These are phyloP conservation scores for Berghia stephanieae DNA, from an alignment of 1,140 invertebrate genomes.

Conservation along the genomic window DNA sequence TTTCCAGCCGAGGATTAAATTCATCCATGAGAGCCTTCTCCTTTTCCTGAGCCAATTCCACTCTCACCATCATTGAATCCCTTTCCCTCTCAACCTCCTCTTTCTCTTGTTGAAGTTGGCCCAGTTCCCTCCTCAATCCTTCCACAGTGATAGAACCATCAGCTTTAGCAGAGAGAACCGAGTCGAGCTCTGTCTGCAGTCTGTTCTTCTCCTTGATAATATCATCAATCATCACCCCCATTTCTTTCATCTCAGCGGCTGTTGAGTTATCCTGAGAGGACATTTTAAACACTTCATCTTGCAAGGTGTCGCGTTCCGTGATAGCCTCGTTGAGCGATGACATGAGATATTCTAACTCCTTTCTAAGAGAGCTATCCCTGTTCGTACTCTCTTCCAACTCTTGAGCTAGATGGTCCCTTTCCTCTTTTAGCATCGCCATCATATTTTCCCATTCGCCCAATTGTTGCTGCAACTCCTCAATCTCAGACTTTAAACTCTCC, in stretches of 20 bases:
- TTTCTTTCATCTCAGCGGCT: slow-evolving; percentile 44
- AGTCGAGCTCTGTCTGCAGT: slow-evolving; percentile 43
- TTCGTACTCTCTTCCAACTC: slow-evolving; percentile 56
- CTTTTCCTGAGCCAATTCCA: slow-evolving; percentile 55
- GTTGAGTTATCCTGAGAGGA: slow-evolving; percentile 19
- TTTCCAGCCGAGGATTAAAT: slow-evolving; percentile 35
- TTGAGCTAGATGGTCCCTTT: slow-evolving; percentile 52
- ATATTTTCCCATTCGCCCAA: slow-evolving; percentile 73
- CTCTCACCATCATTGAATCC: slow-evolving; percentile 50
- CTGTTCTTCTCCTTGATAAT: slow-evolving; percentile 47
- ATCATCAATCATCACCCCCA: slow-evolving; percentile 52
- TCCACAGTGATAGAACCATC: slow-evolving; percentile 45
- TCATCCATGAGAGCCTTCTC: slow-evolving; percentile 45
- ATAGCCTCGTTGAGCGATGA: slow-evolving; percentile 52
- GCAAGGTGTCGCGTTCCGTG: slow-evolving; percentile 53
- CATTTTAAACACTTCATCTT: slow-evolving; percentile 55
- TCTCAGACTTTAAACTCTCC: slow-evolving; percentile 35
- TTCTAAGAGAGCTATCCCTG: slow-evolving; percentile 47
- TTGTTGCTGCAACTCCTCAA: slow-evolving; percentile 35
- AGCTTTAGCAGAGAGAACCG: slow-evolving; percentile 41
- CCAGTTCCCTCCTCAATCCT: slow-evolving; percentile 38
- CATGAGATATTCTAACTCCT: slow-evolving; percentile 57
- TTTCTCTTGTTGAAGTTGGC: slow-evolving; percentile 42
- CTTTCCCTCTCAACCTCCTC: slow-evolving; percentile 56
- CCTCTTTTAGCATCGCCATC: slow-evolving; percentile 59